These are phyloP conservation scores for Drosophila austrosaltans DNA, from an alignment of 2,888 invertebrate species.

Conservation along the genomic window DNA sequence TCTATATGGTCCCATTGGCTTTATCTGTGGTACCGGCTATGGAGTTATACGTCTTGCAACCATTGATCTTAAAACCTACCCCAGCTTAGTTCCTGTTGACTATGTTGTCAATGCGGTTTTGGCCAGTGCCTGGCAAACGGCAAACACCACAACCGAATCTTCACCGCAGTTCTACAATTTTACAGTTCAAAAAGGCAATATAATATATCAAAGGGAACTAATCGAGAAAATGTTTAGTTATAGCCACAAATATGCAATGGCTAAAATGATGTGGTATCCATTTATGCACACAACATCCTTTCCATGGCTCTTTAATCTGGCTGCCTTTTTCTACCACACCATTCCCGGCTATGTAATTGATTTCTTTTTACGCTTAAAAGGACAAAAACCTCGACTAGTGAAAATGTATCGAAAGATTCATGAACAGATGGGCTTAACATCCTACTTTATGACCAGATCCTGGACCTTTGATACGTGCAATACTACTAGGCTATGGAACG, in stretches of 20 bases:
- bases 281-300: constrained; percentile 84
- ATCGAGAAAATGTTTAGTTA: constrained; percentile 68
- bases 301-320: constrained; percentile 80
- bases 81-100: constrained; percentile 82
- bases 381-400: constrained; percentile 84
- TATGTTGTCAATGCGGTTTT: constrained; percentile 83
- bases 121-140: constrained; percentile 83
- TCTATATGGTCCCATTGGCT: constrained; percentile 85
- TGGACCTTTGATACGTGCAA: constrained; percentile 89
- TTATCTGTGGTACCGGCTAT: constrained; percentile 84
- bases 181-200: constrained; percentile 91
- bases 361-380: constrained; percentile 61
- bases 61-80: constrained; percentile 74
- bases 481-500: constrained; percentile 83
- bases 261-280: constrained; percentile 88
- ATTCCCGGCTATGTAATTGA: constrained; percentile 87
- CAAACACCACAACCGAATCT: constrained; percentile 33
- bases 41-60: constrained; percentile 85
- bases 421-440: constrained; percentile 88
- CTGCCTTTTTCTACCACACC: constrained; percentile 86
- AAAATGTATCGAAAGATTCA: constrained; percentile 91
- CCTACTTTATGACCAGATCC: constrained; percentile 89
- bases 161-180: constrained; percentile 87
- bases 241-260: constrained; percentile 85
- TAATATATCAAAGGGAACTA: constrained; percentile 91